A percentile compares a stretch with the other conserved stretches of the same genome.
These are phyloP conservation scores for Stegastes partitus DNA, from an alignment of 2,113 vertebrate genomes.

Conservation along the genomic window DNA sequence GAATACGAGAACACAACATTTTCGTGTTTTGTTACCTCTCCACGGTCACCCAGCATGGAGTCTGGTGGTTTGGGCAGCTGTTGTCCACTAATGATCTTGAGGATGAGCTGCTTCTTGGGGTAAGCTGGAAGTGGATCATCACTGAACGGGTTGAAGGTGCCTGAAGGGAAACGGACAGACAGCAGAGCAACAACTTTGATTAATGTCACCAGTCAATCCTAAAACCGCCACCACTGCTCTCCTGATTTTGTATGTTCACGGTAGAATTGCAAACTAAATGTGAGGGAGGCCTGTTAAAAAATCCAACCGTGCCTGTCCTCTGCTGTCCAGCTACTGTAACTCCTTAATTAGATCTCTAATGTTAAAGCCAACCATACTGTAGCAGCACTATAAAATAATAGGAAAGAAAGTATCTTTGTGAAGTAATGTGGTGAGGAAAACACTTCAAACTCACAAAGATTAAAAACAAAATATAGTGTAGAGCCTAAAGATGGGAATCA, in stretches of 20 bases:
- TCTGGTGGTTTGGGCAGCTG: constrained; percentile 98
- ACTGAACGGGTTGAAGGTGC: constrained; percentile 94
- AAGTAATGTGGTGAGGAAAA: too few relatives aligned
- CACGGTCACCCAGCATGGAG: constrained; percentile 96
- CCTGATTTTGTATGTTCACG: not conserved
- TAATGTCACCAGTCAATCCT: constrained; percentile 42
- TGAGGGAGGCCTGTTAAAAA: constrained; percentile 4
- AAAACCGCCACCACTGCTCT: not conserved
- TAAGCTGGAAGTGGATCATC: constrained; percentile 94
- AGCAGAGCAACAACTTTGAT: constrained; percentile 48
- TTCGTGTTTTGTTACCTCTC: constrained; percentile 87
- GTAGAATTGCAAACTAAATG: not conserved
- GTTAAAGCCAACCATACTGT: too few relatives aligned
- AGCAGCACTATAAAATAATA: too few relatives aligned
- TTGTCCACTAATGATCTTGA: constrained; percentile 98
- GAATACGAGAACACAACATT: constrained; percentile 5
- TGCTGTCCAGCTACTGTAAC: not conserved
- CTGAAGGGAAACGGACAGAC: constrained; percentile 78
- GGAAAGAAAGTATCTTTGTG: too few relatives aligned
- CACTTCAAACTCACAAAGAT: too few relatives aligned
- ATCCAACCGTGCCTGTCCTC: not conserved
- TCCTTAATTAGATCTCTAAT: too few relatives aligned
- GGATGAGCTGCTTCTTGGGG: constrained; percentile 95
- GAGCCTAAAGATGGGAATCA: not conserved
- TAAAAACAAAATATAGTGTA: not conserved